Evolutionary conservation across 2,888 invertebrate species (phyloP).

Genomic region (Plebejus melissa): DNA sequence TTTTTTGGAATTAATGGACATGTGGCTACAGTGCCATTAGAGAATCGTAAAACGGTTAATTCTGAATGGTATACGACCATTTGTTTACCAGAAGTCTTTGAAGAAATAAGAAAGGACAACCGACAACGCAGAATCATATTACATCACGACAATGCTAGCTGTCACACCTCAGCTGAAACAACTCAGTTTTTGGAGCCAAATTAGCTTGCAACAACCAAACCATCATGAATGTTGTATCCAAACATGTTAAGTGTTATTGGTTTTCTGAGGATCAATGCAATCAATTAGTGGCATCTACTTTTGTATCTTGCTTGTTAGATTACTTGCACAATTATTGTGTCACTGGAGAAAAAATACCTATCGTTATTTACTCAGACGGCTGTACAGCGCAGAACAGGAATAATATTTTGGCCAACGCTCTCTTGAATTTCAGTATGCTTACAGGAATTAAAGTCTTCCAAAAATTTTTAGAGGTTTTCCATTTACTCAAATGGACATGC

Average conservation of each 20-base stretch:
- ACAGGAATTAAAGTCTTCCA: slow-evolving; percentile 1
- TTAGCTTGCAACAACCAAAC: slow-evolving; percentile 39
- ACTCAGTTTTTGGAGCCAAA: slow-evolving; percentile 29
- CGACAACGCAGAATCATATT: too few relatives aligned
- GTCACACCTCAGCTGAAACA: too few relatives aligned
- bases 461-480: slow-evolving; percentile 17
- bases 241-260: slow-evolving; percentile 33
- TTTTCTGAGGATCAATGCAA: slow-evolving; percentile 32
- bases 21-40: too few relatives aligned
- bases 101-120: too few relatives aligned
- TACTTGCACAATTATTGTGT: slow-evolving; percentile 33
- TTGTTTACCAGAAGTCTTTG: too few relatives aligned
- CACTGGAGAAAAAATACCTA: slow-evolving; percentile 29
- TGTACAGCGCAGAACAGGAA: slow-evolving; percentile 9
- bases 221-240: slow-evolving; percentile 32
- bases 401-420: slow-evolving; percentile 27
- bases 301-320: slow-evolving; percentile 37
- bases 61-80: too few relatives aligned
- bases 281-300: slow-evolving; percentile 36
- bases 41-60: too few relatives aligned
- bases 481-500: slow-evolving; percentile 15
- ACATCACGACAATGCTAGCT: too few relatives aligned
- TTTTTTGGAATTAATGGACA: too few relatives aligned
- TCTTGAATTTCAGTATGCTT: slow-evolving; percentile 26
- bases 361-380: slow-evolving; percentile 31